These are phyloP conservation scores for Aromia moschata DNA, from an alignment of 2,888 invertebrate genomes.

Conservation along the genomic window DNA sequence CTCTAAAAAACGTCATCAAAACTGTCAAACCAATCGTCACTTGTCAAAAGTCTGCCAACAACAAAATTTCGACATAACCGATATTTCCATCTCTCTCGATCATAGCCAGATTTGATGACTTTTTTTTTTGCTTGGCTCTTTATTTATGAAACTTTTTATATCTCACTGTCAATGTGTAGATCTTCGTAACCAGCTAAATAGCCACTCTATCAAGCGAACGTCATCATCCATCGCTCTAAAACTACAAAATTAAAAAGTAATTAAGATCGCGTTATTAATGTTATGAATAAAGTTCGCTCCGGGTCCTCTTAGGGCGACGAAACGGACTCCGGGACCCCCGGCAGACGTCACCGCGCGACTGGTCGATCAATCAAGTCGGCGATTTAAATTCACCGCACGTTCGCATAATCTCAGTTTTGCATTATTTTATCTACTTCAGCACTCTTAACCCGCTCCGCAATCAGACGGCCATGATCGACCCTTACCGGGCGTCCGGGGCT, in stretches of 20 bases:
- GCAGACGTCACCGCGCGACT: slow-evolving; percentile 50
- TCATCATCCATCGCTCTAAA: no score
- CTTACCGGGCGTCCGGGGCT: background rate
- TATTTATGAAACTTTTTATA: no score
- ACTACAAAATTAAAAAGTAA: slow-evolving; percentile 27
- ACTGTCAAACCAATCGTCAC: no score
- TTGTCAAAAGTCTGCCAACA: no score
- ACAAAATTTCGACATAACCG: no score
- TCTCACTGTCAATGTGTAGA: no score
- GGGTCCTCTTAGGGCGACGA: slow-evolving; percentile 29
- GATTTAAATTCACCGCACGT: slow-evolving; percentile 63
- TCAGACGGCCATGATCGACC: slow-evolving; percentile 5
- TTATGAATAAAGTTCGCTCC: slow-evolving; percentile 34
- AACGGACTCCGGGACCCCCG: slow-evolving; percentile 32
- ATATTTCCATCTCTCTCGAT: no score
- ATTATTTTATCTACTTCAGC: slow-evolving; percentile 62
- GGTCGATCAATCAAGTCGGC: slow-evolving; percentile 52
- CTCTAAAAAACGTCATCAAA: no score
- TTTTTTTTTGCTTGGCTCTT: no score
- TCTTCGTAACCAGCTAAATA: no score
- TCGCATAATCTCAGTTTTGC: slow-evolving; percentile 62
- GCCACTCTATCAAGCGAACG: no score
- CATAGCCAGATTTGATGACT: no score
- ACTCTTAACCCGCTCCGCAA: slow-evolving; percentile 52
- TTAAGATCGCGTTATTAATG: slow-evolving; percentile 32